Percentiles rank a stretch among this genome's conserved stretches.
These are phyloP conservation scores for Cotesia congregata DNA, from an alignment of 2,888 invertebrate genomes.

Conservation along the genomic window DNA sequence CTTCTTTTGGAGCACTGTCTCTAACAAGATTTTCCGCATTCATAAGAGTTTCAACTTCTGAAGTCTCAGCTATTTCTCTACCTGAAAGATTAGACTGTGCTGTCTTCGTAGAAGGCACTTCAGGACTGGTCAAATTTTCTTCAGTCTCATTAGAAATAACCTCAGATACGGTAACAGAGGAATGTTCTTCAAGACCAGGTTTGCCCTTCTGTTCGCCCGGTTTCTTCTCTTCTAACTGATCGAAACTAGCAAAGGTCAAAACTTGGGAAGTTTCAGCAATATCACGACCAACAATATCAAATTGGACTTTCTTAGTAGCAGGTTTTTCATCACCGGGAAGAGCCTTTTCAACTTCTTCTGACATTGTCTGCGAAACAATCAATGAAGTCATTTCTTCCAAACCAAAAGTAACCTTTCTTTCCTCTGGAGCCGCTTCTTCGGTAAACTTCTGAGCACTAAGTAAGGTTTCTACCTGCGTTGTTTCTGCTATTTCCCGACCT, in stretches of 20 bases:
- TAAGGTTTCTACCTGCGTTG: constrained; percentile 54
- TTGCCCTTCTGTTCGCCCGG: constrained; percentile 49
- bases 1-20: constrained; percentile 52
- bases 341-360: constrained; percentile 44
- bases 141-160: constrained; percentile 56
- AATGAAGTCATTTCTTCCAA: constrained; percentile 45
- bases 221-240: constrained; percentile 33
- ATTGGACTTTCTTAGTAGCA: constrained; percentile 60
- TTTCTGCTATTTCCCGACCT: constrained; percentile 57
- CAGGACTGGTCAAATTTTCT: constrained; percentile 44
- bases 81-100: constrained; percentile 59
- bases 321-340: constrained; percentile 53
- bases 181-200: constrained; percentile 51
- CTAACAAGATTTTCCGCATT: constrained; percentile 57
- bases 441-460: constrained; percentile 55
- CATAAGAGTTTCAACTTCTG: constrained; percentile 61
- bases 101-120: constrained; percentile 52
- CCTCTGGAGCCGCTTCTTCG: constrained; percentile 39
- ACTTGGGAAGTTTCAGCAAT: constrained; percentile 56
- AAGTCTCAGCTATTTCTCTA: constrained; percentile 68
- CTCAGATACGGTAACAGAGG: constrained; percentile 55
- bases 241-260: constrained; percentile 44
- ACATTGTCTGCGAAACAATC: constrained; percentile 45
- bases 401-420: constrained; percentile 39
- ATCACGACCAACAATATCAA: constrained; percentile 61